A percentile compares a stretch with the other conserved stretches of the same genome.
Conservation (phyloP, 2,888 invertebrate genomes). For the Rhamphomyia laevipes region DNA sequence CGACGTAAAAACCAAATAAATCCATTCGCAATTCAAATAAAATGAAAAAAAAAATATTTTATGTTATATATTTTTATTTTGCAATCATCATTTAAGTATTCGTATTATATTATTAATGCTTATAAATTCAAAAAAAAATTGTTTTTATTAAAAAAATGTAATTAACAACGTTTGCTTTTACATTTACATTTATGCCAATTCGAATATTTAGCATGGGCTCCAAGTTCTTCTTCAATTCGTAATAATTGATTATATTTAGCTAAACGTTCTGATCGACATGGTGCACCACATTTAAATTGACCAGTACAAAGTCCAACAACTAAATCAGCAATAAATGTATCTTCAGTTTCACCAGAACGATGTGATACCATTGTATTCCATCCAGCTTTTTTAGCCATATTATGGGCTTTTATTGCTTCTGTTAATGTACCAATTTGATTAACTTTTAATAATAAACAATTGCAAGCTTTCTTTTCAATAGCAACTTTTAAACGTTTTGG, state of each 20-base stretch:
- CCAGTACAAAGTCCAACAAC: slow-evolving; percentile 98
- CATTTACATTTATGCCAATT: no score
- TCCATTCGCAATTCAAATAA: no score
- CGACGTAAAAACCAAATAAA: no score
- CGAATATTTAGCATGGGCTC: slow-evolving; percentile 63
- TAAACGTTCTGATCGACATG: slow-evolving; percentile 94
- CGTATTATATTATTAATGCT: no score
- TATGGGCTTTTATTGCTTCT: slow-evolving; percentile 90
- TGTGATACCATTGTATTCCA: slow-evolving; percentile 99
- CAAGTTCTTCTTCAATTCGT: slow-evolving; percentile 96
- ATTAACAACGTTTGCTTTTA: no score
- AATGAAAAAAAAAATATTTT: no score
- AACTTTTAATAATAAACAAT: slow-evolving; percentile 91
- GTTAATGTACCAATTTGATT: slow-evolving; percentile 99
- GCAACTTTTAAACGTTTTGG: slow-evolving; percentile 88
- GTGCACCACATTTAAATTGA: slow-evolving; percentile 98
- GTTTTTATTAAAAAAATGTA: no score
- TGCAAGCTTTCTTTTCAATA: slow-evolving; percentile 94
- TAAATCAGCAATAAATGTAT: slow-evolving; percentile 97
- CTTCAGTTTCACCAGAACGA: slow-evolving; percentile 96
- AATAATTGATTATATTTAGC: slow-evolving; percentile 99
- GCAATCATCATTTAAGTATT: no score
- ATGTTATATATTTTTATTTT: no score
- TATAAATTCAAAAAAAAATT: no score
- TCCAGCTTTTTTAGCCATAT: slow-evolving; percentile 72